Conservation (phyloP, 2,888 invertebrate species). For the Labia minor region DNA sequence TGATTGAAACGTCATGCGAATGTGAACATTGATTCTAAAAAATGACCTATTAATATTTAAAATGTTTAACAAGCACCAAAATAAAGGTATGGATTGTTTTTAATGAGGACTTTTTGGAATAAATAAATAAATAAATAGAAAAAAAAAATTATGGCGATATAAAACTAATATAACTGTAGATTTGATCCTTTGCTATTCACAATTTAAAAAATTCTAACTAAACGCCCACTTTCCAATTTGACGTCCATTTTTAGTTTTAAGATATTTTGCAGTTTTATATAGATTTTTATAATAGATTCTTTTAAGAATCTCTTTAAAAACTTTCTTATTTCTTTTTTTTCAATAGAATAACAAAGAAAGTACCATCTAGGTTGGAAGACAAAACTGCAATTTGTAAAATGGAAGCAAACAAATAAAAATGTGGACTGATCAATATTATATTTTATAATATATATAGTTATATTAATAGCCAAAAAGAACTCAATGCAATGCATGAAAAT, state of each 20-base stretch:
- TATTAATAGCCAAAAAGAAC: not conserved
- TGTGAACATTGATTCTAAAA: too few species aligned
- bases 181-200: slow-evolving; percentile 4
- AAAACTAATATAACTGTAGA: too few species aligned
- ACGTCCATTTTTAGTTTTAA: not conserved
- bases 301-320: not conserved
- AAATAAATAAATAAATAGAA: not conserved
- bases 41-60: too few species aligned
- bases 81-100: too few species aligned
- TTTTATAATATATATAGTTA: not conserved
- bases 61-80: too few species aligned
- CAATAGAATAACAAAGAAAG: too few species aligned
- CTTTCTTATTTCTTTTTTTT: too few species aligned
- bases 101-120: too few species aligned
- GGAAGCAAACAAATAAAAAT: not conserved
- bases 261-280: not conserved
- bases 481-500: slow-evolving; percentile 3
- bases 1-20: too few species aligned
- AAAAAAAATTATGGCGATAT: too few species aligned
- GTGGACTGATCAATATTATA: not conserved
- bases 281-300: not conserved
- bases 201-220: slow-evolving; percentile 1
- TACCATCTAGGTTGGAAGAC: not conserved
- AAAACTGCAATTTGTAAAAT: not conserved
- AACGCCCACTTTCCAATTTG: not conserved